Evolutionary conservation across 2,888 invertebrate genomes (phyloP).

Genomic region (Calliphora vomitoria): DNA sequence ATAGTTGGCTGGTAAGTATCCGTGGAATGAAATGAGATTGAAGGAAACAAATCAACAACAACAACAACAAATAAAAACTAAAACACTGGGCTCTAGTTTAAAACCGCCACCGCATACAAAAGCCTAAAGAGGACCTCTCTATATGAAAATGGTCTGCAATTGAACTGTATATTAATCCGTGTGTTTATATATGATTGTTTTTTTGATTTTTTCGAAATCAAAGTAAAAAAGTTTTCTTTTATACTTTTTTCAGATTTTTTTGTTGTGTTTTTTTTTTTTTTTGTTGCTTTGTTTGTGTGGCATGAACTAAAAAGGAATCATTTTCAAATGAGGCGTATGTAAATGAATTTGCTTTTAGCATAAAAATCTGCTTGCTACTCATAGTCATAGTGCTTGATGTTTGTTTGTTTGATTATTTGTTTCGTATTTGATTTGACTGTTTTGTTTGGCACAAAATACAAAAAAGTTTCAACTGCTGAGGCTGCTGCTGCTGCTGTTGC

Average conservation of each 20-base stretch:
- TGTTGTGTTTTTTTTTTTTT: slow-evolving; percentile 12
- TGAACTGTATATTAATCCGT: slow-evolving; percentile 27
- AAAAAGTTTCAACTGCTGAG: slow-evolving; percentile 43
- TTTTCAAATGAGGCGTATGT: slow-evolving; percentile 74
- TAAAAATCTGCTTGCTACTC: slow-evolving; percentile 42
- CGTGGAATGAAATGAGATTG: slow-evolving; percentile 48
- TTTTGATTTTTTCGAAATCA: slow-evolving; percentile 64
- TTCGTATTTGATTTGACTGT: slow-evolving; percentile 64
- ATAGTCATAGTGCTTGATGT: slow-evolving; percentile 18
- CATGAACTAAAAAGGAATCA: slow-evolving; percentile 66
- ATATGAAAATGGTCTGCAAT: slow-evolving; percentile 60
- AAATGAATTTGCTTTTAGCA: slow-evolving; percentile 73
- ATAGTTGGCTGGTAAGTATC: slow-evolving; percentile 45
- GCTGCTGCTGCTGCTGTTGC: slow-evolving; percentile 24
- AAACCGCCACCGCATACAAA: slow-evolving; percentile 66
- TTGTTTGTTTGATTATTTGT: slow-evolving; percentile 57
- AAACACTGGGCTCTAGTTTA: slow-evolving; percentile 64
- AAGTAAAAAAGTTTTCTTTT: slow-evolving; percentile 71
- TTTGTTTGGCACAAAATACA: slow-evolving; percentile 39
- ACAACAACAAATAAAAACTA: slow-evolving; percentile 8
- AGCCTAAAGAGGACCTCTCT: slow-evolving; percentile 62
- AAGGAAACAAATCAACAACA: slow-evolving; percentile 24
- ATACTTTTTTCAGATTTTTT: slow-evolving; percentile 36
- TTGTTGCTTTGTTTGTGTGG: slow-evolving; percentile 55
- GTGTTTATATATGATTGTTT: neutral